Conservation (phyloP, 2,797 vertebrate genomes). For the Bradypodion pumilum region DNA sequence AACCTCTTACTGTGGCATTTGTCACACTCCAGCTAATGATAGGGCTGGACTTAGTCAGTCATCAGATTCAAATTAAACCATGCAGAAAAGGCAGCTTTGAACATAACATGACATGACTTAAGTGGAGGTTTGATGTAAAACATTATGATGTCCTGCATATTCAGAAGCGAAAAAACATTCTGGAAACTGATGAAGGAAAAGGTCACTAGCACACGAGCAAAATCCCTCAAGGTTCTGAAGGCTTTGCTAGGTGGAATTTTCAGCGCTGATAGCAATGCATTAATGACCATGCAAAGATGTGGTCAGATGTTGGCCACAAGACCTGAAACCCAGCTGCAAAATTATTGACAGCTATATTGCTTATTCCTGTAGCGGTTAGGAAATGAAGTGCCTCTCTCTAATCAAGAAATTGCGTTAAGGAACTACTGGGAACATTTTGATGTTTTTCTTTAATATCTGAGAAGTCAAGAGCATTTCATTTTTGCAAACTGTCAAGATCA, state of each 20-base stretch:
- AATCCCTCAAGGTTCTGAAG: conserved; percentile 74
- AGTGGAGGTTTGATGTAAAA: conserved; percentile 57
- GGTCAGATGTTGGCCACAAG: conserved; percentile 71
- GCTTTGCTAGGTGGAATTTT: conserved; percentile 50
- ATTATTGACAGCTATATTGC: conserved; percentile 89
- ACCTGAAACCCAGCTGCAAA: conserved; percentile 64
- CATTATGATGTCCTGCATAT: conserved; percentile 43
- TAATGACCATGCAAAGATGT: conserved; percentile 76
- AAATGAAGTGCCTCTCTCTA: conserved; percentile 71
- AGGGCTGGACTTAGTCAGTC: neutral
- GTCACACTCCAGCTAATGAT: neutral
- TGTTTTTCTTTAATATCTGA: conserved; percentile 54
- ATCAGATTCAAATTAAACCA: neutral
- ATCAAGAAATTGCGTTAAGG: conserved; percentile 76
- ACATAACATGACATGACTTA: conserved; percentile 61
- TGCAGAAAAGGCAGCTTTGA: conserved; percentile 8
- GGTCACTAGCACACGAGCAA: conserved; percentile 64
- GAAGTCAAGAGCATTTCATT: conserved; percentile 65
- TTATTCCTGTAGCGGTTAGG: conserved; percentile 84
- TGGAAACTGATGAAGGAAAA: conserved; percentile 69
- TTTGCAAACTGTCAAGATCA: conserved; percentile 78
- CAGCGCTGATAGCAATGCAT: conserved; percentile 66
- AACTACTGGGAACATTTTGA: conserved; percentile 71
- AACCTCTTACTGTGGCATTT: neutral
- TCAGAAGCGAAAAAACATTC: conserved; percentile 56